Percentiles rank a stretch among this genome's conserved stretches.
phyloP scores from a whole-genome alignment of 2,113 vertebrate genomes.

The Upupa epops region DNA sequence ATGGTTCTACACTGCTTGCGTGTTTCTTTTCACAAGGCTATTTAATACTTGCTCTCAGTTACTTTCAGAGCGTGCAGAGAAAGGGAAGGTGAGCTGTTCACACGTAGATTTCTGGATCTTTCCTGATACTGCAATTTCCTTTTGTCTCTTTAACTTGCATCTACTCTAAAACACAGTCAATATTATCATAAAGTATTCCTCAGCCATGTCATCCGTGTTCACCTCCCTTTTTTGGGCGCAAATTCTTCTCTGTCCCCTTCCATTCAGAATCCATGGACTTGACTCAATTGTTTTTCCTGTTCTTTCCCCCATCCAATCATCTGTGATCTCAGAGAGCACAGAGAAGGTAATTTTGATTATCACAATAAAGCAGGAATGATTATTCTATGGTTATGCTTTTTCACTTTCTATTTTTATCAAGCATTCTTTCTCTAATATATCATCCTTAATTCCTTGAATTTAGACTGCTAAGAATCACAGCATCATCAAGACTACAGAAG shows the following conservation, averaged over 20 bases:
- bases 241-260: not conserved
- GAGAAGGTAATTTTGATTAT: not conserved
- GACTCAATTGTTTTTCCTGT: not conserved
- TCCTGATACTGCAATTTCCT: rapidly evolving
- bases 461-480: not conserved
- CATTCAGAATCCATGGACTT: not conserved
- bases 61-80: not conserved
- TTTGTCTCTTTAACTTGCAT: not conserved
- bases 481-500: too few relatives aligned
- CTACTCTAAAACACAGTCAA: not conserved
- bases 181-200: not conserved
- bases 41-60: not conserved
- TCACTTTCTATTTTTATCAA: not conserved
- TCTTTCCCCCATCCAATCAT: too few relatives aligned
- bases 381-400: not conserved
- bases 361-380: not conserved
- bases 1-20: not conserved
- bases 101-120: not conserved
- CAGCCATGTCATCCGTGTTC: not conserved
- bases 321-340: not conserved
- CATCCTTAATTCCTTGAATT: not conserved
- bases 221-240: not conserved
- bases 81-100: not conserved
- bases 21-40: not conserved
- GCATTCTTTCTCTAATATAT: not conserved